phyloP scores from a whole-genome alignment of 2,888 invertebrate species.

The Trypoxylon attenuatum region DNA sequence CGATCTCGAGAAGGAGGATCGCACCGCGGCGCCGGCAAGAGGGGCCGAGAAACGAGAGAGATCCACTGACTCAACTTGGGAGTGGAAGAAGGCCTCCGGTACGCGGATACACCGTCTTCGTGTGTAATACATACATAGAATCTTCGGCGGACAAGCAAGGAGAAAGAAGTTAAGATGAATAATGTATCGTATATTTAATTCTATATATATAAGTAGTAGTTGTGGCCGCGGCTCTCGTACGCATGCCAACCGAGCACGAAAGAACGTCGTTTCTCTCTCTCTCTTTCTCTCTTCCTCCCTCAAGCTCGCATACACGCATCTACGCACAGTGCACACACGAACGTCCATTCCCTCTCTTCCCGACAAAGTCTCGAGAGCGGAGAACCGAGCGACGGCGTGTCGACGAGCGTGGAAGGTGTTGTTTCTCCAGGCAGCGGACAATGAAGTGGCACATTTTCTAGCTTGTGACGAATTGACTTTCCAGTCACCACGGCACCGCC shows the following conservation, averaged over 20 bases:
- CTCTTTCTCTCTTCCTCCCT: too few relatives aligned
- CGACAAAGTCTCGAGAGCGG: too few relatives aligned
- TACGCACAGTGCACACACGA: slow-evolving; percentile 1
- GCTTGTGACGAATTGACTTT: slow-evolving; percentile 72
- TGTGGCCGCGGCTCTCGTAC: slow-evolving; percentile 38
- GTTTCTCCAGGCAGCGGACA: slow-evolving; percentile 50
- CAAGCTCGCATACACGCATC: slow-evolving; percentile 25
- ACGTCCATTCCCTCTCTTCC: too few relatives aligned
- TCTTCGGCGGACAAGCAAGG: slow-evolving; percentile 68
- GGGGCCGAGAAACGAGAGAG: not conserved
- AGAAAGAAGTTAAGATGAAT: slow-evolving; percentile 75
- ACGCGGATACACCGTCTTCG: not conserved
- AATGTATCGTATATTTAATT: slow-evolving; percentile 75
- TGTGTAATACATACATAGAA: slow-evolving; percentile 60
- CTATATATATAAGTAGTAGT: slow-evolving; percentile 64
- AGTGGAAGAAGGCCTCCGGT: not conserved
- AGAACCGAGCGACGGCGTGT: too few relatives aligned
- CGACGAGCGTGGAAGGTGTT: too few relatives aligned
- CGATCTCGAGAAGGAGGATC: slow-evolving; percentile 9
- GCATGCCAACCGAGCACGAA: slow-evolving; percentile 1
- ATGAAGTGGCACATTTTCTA: slow-evolving; percentile 71
- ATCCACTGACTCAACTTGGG: not conserved
- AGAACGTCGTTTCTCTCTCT: too few relatives aligned
- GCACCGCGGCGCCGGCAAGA: not conserved
- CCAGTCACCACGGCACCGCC: slow-evolving; percentile 60